These are phyloP conservation scores for Leptobrachium ailaonicum DNA, from an alignment of 2,113 vertebrate species.

Conservation along the genomic window DNA sequence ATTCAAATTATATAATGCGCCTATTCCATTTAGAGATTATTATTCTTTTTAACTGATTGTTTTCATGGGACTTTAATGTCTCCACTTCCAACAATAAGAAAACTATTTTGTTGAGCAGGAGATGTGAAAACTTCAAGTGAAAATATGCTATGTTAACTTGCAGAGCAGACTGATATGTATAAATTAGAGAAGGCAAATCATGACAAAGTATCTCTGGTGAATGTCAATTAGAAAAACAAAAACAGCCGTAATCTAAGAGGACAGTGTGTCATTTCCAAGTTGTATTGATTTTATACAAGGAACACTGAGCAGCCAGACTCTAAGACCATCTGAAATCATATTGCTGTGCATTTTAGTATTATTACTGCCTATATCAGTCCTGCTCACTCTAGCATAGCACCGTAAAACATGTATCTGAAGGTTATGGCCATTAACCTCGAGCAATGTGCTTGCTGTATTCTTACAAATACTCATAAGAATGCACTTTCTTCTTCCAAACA, in stretches of 20 bases:
- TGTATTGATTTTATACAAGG: constrained; percentile 52
- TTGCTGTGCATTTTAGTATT: neutral
- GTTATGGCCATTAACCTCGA: constrained; percentile 35
- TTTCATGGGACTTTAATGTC: too few relatives aligned
- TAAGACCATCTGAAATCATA: constrained; percentile 42
- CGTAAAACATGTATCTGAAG: constrained; percentile 37
- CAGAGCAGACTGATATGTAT: constrained; percentile 26
- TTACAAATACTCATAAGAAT: constrained; percentile 16
- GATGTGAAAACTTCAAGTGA: constrained; percentile 35
- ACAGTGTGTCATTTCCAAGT: constrained; percentile 51
- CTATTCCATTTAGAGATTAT: too few relatives aligned
- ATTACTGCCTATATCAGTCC: constrained; percentile 29
- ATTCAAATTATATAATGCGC: too few relatives aligned
- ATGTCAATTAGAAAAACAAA: constrained; percentile 49
- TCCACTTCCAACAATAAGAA: too few relatives aligned
- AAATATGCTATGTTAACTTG: constrained; percentile 37
- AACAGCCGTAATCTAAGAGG: constrained; percentile 54
- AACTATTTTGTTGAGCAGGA: neutral
- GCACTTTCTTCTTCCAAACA: constrained; percentile 28
- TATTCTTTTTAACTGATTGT: too few relatives aligned
- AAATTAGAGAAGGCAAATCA: constrained; percentile 54
- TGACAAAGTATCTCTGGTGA: constrained; percentile 39
- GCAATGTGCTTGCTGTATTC: constrained; percentile 40
- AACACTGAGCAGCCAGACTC: constrained; percentile 48
- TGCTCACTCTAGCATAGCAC: constrained; percentile 42